Base-by-base conservation (phyloP, 2,113 vertebrate genomes). In the Orycteropus afer region DNA sequence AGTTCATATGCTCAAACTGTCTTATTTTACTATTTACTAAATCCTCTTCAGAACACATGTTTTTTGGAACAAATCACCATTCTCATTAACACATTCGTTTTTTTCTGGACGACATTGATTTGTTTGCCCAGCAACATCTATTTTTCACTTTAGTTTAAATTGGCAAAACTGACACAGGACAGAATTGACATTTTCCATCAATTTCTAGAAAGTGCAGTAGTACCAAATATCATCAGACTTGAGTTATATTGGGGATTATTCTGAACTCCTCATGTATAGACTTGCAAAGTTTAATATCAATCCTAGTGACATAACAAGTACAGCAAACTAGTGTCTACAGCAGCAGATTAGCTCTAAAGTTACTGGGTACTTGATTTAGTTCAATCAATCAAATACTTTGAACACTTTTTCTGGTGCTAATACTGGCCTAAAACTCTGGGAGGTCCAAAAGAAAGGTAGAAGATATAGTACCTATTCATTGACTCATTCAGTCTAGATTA, bases 151-250 rank as follows among this genome's bases (percentile, higher is more conserved):
- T 95, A 76, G 59, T n/a, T 81, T 59, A 97, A 97, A 97, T 23
- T 87, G 94, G 94, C 40, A 97, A 95, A 98, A 98, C 73, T 81
- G 59, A 91, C 82, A 86, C 76, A 73, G 95, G 96, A 90, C 96
- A 97, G 91, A 97, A 97, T 81, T 93, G 49, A 96, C 78, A 96
- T 97, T 98, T 98, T 97, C 89, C 95, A 93, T 92, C 96, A 97
- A 90, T 89, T 98, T 91, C 93, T 83, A 47, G 97, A 89, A 73
- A 78, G 59, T 94, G 73, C 53, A 87, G 29, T 53, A 95, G 93
- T 83, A 69, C 51, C 93, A 98, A 95, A 97, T 95, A 97, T 94
- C 95, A 90, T 96, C 93, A 97, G 76, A 92, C 57, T 55, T 83
- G 73, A 96, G 82, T 95, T 94, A 89, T 51, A 76, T 13, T 90